Evolutionary conservation across 2,113 vertebrate genomes (phyloP).

Genomic region (Fregata magnificens): DNA sequence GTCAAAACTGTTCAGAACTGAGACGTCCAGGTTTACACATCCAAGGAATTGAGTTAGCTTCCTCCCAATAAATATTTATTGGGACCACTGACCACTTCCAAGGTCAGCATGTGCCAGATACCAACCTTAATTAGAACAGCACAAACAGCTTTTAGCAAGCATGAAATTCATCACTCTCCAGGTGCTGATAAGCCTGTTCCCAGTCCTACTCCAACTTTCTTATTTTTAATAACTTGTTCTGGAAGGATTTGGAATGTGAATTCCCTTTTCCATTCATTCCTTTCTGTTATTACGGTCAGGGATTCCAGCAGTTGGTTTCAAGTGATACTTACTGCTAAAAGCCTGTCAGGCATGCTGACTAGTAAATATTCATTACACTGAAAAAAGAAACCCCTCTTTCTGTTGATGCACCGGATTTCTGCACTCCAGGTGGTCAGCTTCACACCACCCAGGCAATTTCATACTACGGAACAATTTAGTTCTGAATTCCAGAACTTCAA

Average conservation of each 20-base stretch:
- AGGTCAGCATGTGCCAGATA: not conserved
- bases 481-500: not conserved
- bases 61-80: not conserved
- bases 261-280: not conserved
- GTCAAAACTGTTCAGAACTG: not conserved
- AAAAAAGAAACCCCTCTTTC: not conserved
- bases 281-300: not conserved
- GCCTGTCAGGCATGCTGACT: not conserved
- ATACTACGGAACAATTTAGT: not conserved
- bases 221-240: constrained; percentile 21
- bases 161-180: not conserved
- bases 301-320: constrained; percentile 25
- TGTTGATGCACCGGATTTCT: not conserved
- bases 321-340: constrained; percentile 18
- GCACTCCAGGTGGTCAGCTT: not conserved
- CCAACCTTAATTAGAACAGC: not conserved
- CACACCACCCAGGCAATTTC: not conserved
- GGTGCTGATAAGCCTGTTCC: constrained; percentile 11
- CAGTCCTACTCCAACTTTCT: not conserved
- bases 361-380: constrained; percentile 6
- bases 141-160: not conserved
- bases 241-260: not conserved
- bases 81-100: not conserved
- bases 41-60: not conserved
- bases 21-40: not conserved